Evolutionary conservation across 2,113 vertebrate species (phyloP).

Genomic region (Choloepus hoffmanni): DNA sequence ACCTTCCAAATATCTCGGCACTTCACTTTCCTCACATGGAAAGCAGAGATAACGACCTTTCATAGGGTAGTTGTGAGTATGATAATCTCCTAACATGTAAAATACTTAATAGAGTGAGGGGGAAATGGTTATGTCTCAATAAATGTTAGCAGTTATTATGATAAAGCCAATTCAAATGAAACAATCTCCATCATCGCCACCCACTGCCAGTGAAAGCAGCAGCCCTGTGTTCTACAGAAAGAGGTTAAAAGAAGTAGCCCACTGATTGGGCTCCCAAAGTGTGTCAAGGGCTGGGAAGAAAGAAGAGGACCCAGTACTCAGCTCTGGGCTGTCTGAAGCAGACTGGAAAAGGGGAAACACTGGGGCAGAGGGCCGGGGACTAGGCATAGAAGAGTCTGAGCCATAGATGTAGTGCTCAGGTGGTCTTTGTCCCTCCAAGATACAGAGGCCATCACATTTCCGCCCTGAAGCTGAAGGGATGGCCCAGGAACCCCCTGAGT

Average conservation of each 20-base stretch:
- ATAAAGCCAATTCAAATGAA: background rate
- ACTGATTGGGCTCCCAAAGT: background rate
- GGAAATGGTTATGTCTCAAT: background rate
- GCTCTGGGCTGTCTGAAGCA: background rate
- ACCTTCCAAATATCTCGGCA: background rate
- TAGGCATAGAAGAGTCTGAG: background rate
- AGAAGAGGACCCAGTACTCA: background rate
- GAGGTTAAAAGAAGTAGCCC: background rate
- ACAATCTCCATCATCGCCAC: rapidly evolving
- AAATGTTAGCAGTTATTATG: background rate
- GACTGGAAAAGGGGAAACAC: background rate
- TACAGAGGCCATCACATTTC: background rate
- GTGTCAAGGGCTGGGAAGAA: background rate
- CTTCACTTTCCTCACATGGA: background rate
- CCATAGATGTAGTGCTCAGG: rapidly evolving
- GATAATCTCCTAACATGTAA: background rate
- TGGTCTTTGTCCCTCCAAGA: background rate
- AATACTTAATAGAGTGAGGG: background rate
- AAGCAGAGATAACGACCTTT: background rate
- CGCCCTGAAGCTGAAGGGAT: background rate
- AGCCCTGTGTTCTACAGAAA: background rate
- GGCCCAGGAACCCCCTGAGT: background rate
- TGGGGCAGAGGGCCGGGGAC: background rate
- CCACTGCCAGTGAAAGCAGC: background rate
- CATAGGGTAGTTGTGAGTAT: background rate